Conservation (phyloP, 2,797 vertebrate genomes). For the Eptatretus atami region DNA sequence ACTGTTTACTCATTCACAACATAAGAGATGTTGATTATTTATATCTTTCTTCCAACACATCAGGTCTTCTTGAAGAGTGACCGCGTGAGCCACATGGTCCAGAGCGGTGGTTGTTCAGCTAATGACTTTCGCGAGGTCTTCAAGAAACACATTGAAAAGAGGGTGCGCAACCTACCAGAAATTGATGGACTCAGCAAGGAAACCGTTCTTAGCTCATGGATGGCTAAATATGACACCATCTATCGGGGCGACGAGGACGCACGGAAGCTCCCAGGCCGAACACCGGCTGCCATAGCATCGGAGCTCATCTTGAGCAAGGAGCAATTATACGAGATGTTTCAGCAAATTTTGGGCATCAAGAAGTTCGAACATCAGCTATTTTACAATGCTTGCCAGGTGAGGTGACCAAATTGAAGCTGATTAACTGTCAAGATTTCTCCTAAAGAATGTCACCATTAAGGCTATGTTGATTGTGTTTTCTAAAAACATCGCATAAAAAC, state of each 20-base stretch:
- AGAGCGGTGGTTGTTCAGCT: conserved; percentile 66
- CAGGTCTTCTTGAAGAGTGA: conserved; percentile 87
- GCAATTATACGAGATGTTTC: conserved; percentile 93
- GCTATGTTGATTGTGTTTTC: no score
- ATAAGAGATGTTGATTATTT: neutral
- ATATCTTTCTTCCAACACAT: neutral
- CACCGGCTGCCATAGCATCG: conserved; percentile 54
- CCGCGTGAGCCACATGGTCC: conserved; percentile 69
- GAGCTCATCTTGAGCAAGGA: conserved; percentile 95
- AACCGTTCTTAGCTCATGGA: conserved; percentile 86
- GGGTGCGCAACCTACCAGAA: conserved; percentile 71
- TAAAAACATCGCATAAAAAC: no score
- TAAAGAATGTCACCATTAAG: no score
- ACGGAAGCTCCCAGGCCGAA: conserved; percentile 75
- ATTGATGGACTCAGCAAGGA: conserved; percentile 90
- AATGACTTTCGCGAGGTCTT: conserved; percentile 76
- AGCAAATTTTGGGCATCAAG: conserved; percentile 67
- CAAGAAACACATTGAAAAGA: conserved; percentile 90
- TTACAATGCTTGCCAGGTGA: conserved; percentile 89
- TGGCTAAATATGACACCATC: conserved; percentile 81
- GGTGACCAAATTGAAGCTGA: conserved; percentile 3
- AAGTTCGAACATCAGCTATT: conserved; percentile 90
- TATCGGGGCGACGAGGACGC: conserved; percentile 71
- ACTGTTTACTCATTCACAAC: neutral
- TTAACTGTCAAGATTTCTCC: no score